Base-by-base conservation (phyloP, 1,140 invertebrate genomes). In the Brachionus plicatilis region DNA sequence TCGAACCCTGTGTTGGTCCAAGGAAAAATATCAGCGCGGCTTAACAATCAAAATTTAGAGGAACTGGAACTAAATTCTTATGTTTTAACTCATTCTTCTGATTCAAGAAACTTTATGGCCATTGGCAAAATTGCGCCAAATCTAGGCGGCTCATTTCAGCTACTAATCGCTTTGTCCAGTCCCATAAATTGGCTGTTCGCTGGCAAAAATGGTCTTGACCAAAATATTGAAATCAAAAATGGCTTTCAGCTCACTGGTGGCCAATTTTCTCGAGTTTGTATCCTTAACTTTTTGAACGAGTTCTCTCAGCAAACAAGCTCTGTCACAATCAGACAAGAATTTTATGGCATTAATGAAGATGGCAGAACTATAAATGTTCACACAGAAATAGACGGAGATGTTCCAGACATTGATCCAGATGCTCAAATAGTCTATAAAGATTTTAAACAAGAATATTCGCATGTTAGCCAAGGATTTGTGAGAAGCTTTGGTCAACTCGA, bases 151-250 rank as follows among this genome's bases (percentile, higher is more conserved):
- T 65, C 79, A 14, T 82, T 82, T 20, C 79, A 82, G 45, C 53
- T 68, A 1, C 43, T 82, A 17, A 4, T 65, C 9, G 45, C 12
- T 68, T 45, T 82, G 20, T 53, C 60, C 8, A 82, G 43, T 37
- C 79, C 79, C 5, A 82, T 82, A 27, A 82, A 82, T 17, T 82
- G 79, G 79, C 41, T 82, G 3, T 82, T 82, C 33, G 79, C 79
- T 8, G 79, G 79, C 45, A 24, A 27, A 41, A 82, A 68, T 47
- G 65, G 79, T 45, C 20, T 60, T 1, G 79, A 82, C 14, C 7
- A 33, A 24, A 41, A 45, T 17, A 17, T 82, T 41, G 79, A 60
- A 14, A 47, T 76, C 2, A 76, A 76, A n/a, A 82, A 82, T 47
- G 79, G 79, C 60, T 82, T 82, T 27, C 12, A 45, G 20, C 24